These are phyloP conservation scores for Masticophis lateralis DNA, from an alignment of 2,797 vertebrate genomes.

Conservation along the genomic window DNA sequence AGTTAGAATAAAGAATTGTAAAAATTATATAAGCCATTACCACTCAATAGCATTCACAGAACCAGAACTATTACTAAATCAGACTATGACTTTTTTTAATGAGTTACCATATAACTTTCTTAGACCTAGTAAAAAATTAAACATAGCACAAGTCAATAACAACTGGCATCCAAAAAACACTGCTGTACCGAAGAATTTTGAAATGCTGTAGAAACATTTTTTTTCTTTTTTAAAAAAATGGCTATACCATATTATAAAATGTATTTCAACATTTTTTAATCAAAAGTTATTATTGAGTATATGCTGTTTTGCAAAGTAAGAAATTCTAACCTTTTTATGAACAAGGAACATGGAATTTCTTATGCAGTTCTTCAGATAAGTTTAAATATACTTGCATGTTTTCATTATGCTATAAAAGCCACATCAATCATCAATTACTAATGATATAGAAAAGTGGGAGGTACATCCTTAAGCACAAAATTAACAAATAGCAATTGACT, in stretches of 20 bases:
- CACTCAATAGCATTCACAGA: neutral
- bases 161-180: neutral
- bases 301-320: neutral
- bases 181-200: neutral
- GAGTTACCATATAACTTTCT: neutral
- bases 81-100: neutral
- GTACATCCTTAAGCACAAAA: neutral
- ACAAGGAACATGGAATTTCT: neutral
- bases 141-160: neutral
- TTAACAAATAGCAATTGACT: neutral
- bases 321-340: neutral
- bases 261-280: neutral
- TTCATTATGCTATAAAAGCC: neutral
- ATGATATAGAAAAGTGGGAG: neutral
- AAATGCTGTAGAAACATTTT: neutral
- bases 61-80: neutral
- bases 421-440: neutral
- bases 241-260: neutral
- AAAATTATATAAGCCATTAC: neutral
- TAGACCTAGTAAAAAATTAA: slow-evolving; percentile 18
- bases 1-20: neutral
- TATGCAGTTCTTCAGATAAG: neutral
- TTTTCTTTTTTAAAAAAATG: neutral
- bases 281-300: neutral
- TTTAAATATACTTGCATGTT: neutral